A percentile compares a stretch with the other conserved stretches of the same genome.
phyloP scores from a whole-genome alignment of 1,140 invertebrate genomes.

The Apis laboriosa region DNA sequence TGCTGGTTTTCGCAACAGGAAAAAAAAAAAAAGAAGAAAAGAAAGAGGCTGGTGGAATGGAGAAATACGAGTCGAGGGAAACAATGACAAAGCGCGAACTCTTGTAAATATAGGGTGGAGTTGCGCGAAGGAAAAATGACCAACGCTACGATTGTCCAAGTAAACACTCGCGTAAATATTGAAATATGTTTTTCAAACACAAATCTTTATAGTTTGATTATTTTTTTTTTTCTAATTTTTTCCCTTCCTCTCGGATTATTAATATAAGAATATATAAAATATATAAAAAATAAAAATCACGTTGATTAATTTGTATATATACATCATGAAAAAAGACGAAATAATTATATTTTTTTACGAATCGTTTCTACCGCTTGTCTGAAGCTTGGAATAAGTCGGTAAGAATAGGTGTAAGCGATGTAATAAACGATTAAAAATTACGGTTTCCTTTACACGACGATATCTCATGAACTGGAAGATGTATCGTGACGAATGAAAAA shows the following conservation, averaged over 20 bases:
- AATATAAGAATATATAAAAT: neutral
- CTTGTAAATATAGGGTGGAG: neutral
- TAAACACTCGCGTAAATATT: neutral
- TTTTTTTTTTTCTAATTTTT: neutral
- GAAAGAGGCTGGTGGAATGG: neutral
- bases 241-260: neutral
- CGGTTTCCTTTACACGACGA: no score
- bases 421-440: no score
- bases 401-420: no score
- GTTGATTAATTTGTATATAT: no score
- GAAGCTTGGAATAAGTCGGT: no score
- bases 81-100: neutral
- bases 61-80: neutral
- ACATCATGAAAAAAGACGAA: no score
- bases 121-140: neutral
- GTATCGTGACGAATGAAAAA: no score
- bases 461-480: no score
- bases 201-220: neutral
- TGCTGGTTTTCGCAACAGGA: neutral
- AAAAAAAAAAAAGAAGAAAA: neutral
- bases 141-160: neutral
- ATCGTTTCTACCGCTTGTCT: no score
- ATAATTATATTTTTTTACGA: no score
- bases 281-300: neutral
- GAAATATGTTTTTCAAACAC: neutral